Conservation (phyloP, 2,797 vertebrate genomes). For the Phrynocephalus guinanensis region DNA sequence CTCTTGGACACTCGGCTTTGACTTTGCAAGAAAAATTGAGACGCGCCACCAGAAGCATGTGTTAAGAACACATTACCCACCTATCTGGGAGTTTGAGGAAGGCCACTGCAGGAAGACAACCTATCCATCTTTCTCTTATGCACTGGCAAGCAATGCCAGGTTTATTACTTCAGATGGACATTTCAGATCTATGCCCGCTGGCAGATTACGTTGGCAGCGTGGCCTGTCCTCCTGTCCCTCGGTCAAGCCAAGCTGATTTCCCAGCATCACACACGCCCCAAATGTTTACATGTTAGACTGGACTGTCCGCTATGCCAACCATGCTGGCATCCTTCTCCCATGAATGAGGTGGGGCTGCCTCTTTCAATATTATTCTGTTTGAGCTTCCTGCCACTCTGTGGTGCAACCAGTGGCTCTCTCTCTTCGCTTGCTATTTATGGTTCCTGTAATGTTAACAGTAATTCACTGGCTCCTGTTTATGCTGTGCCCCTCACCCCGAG, state of each 20-base stretch:
- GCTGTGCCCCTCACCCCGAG: slow-evolving; percentile 1
- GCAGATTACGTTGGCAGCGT: not conserved
- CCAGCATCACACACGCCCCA: slow-evolving; percentile 24
- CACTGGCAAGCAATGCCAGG: not conserved
- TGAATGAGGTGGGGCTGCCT: slow-evolving; percentile 31
- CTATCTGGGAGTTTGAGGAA: not conserved
- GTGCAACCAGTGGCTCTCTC: slow-evolving; percentile 14
- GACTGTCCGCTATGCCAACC: not conserved
- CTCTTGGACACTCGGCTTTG: not conserved
- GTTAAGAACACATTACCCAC: not conserved
- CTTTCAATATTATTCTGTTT: slow-evolving; percentile 50
- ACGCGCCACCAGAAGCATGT: not conserved
- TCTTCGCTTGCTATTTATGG: slow-evolving; percentile 28
- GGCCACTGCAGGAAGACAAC: not conserved
- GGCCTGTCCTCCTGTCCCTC: not conserved
- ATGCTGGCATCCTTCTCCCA: slow-evolving; percentile 1
- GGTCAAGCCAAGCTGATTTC: slow-evolving; percentile 14
- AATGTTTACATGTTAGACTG: slow-evolving; percentile 1
- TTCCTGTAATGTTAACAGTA: slow-evolving; percentile 18
- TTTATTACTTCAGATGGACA: not conserved
- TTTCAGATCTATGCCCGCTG: not conserved
- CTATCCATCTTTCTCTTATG: not conserved
- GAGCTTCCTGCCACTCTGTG: slow-evolving; percentile 29
- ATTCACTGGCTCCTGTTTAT: slow-evolving; percentile 16
- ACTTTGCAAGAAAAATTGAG: not conserved